These are phyloP conservation scores for Microcebus lehilahytsara DNA, from an alignment of 2,113 vertebrate genomes.

Conservation along the genomic window DNA sequence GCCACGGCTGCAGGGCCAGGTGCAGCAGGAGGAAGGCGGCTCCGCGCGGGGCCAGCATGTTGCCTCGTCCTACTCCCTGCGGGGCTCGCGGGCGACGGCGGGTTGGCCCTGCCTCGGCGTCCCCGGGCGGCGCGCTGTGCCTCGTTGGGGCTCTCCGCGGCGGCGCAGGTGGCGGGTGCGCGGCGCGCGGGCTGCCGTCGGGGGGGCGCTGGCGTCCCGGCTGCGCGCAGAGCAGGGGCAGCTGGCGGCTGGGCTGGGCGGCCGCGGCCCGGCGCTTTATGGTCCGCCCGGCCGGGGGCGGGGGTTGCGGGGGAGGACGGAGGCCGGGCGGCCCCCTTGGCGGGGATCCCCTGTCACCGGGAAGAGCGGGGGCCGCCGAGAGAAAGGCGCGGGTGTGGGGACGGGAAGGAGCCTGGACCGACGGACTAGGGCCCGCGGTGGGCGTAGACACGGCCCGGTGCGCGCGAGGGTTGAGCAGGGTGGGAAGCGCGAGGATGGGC, in stretches of 20 bases:
- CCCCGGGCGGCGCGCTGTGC: background rate
- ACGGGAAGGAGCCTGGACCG: background rate
- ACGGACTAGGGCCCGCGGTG: background rate
- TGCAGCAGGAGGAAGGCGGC: conserved; percentile 82
- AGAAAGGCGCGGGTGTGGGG: background rate
- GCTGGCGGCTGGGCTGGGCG: background rate
- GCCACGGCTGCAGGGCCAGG: conserved; percentile 85
- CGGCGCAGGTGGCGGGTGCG: conserved; percentile 32
- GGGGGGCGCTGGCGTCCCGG: background rate
- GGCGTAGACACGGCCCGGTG: background rate
- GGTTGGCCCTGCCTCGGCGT: background rate
- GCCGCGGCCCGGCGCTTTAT: conserved; percentile 12
- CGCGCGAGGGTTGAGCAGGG: background rate
- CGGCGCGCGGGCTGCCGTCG: conserved; percentile 30
- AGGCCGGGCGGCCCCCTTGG: conserved; percentile 69
- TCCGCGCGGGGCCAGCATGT: conserved; percentile 78
- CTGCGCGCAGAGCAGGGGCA: background rate
- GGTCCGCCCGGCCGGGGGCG: background rate
- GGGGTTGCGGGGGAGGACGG: conserved; percentile 42
- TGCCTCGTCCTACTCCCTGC: background rate
- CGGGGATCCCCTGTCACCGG: background rate
- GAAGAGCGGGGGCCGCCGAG: conserved; percentile 16
- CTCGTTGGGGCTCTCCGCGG: background rate
- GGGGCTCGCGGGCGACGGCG: background rate
- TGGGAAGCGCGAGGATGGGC: background rate